Base-by-base conservation (phyloP, 2,888 invertebrate species). In the Chironomus tentans region DNA sequence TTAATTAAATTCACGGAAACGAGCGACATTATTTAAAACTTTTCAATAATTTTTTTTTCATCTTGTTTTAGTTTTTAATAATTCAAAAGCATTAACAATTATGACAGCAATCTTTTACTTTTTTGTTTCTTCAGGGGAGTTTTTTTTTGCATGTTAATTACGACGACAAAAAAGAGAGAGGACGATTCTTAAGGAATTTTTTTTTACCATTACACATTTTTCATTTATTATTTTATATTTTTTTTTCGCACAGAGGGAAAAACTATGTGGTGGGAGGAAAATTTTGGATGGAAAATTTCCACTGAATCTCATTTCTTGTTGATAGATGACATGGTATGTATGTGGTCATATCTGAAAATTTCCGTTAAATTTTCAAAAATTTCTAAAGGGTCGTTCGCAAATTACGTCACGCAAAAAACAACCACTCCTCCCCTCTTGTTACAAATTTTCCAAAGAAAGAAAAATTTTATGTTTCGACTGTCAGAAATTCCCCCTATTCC, bases 51-150 rank as follows among this genome's bases (percentile, higher is more conserved):
- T 22, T 18, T 62, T 21, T 62, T 70, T 70, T 47, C 15, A 62
- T 65, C 65, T 65, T 65, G 22, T 65, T 65, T 24, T 65, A 24
- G 65, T 65, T 72, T 46, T 62, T 62, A 62, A 72, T 72, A 61
- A 72, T 72, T 72, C 72, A 62, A 72, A 72, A 72, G 72, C 72
- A 72, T 61, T 72, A 72, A 72, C 72, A 61, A 72, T 72, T 72
- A 72, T 72, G 72, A 72, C 72, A 72, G 72, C 72, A 72, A 72
- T 72, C 72, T 62, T 72, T 70, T 69, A n/a, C n/a, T 24, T 70
- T 70, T 22, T 72, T 72, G 13, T 65, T 71, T 71, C 62, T 72
- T 70, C 18, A 46, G 71, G 71, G 70, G 48, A 56, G 5, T 70
- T 56, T 56, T 56, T 47, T 70, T 56, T 47, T 70, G 70, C 71